These are phyloP conservation scores for Cheilosia vulpina DNA, from an alignment of 2,888 invertebrate species.

Conservation along the genomic window DNA sequence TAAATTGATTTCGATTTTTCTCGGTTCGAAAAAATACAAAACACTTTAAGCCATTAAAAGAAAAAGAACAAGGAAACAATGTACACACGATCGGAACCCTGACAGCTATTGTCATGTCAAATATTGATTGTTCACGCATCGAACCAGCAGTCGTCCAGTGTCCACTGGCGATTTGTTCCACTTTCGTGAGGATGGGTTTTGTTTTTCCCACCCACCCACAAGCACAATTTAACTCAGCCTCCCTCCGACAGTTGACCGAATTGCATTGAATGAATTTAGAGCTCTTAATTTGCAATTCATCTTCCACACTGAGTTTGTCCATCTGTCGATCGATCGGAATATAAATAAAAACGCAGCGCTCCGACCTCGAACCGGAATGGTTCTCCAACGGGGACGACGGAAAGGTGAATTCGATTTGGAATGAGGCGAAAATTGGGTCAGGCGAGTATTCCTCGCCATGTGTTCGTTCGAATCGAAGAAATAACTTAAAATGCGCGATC, in stretches of 20 bases:
- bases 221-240: constrained; percentile 1
- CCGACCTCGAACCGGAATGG: constrained; percentile 26
- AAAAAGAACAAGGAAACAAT: constrained; percentile 2
- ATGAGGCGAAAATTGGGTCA: constrained; percentile 40
- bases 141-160: constrained; percentile 1
- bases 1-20: constrained; percentile 46
- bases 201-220: constrained; percentile 1
- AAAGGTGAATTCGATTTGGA: constrained; percentile 1
- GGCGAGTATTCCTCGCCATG: constrained; percentile 35
- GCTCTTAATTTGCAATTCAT: constrained; percentile 47
- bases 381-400: constrained; percentile 44
- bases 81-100: neutral
- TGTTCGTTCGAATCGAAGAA: constrained; percentile 3
- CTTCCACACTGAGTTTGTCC: constrained; percentile 34
- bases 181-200: constrained; percentile 4
- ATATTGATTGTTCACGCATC: constrained; percentile 41
- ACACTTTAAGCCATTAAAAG: neutral
- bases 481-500: constrained; percentile 30
- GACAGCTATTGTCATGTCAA: constrained; percentile 49
- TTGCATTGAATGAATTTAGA: constrained; percentile 18
- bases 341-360: neutral
- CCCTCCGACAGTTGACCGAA: constrained; percentile 50
- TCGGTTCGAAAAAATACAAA: neutral
- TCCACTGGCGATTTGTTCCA: constrained; percentile 2
- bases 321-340: constrained; percentile 49